phyloP scores from a whole-genome alignment of 2,888 invertebrate species.

The Xestia rhomboidea region DNA sequence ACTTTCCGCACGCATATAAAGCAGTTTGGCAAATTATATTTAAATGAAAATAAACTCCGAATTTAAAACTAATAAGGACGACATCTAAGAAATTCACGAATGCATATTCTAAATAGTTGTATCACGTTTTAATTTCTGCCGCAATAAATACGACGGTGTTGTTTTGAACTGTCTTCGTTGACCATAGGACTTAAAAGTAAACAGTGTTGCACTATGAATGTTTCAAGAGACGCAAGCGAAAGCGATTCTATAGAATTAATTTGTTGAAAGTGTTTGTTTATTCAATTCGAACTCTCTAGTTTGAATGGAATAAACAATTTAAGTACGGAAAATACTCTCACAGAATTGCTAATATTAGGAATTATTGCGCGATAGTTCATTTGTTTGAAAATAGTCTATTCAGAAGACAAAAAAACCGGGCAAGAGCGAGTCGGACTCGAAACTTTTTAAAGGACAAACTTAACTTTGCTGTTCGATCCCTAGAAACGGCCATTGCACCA shows the following conservation, averaged over 20 bases:
- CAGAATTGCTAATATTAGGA: neutral
- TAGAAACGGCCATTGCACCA: no score
- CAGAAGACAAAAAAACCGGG: no score
- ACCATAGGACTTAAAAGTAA: neutral
- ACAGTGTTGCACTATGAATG: conserved; percentile 27
- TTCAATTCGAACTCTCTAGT: neutral
- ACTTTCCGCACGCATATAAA: neutral
- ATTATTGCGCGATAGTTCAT: neutral
- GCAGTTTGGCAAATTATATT: neutral
- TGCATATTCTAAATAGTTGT: neutral
- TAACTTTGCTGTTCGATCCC: no score
- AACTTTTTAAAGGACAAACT: no score
- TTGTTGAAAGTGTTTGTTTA: conserved; percentile 22
- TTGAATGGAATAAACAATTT: neutral
- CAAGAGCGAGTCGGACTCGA: no score
- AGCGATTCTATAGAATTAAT: conserved; percentile 31
- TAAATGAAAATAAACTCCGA: neutral
- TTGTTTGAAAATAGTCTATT: neutral
- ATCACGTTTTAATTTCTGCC: neutral
- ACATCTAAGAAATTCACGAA: neutral
- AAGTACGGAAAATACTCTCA: neutral
- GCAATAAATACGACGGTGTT: neutral
- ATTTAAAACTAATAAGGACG: no score
- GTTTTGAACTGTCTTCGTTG: neutral
- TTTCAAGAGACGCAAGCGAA: conserved; percentile 14